Conservation (phyloP, 2,113 vertebrate genomes). For the Hylia prasina region DNA sequence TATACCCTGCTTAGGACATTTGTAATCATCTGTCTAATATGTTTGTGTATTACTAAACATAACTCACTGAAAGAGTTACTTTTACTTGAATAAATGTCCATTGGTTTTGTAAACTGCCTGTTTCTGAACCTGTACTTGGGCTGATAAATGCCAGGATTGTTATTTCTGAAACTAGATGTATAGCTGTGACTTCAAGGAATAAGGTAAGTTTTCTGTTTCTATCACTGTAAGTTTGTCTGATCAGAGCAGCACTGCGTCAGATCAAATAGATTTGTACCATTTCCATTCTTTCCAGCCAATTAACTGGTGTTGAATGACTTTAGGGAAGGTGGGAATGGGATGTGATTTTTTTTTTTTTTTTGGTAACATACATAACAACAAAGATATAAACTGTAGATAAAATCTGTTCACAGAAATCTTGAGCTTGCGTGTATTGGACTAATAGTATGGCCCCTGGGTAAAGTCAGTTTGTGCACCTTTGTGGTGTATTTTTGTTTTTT, state of each 20-base stretch:
- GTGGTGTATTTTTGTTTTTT: neutral
- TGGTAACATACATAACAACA: neutral
- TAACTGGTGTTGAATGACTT: neutral
- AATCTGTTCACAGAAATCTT: neutral
- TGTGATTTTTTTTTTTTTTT: neutral
- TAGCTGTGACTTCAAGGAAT: neutral
- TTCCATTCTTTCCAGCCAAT: neutral
- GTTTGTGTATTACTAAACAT: slow-evolving; percentile 44
- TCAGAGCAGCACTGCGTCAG: neutral
- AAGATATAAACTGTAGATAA: too few species aligned
- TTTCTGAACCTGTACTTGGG: neutral
- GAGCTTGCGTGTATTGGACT: neutral
- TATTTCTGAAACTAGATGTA: neutral
- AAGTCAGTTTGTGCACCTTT: neutral
- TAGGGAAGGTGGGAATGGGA: neutral
- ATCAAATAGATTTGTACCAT: neutral
- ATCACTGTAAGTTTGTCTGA: neutral
- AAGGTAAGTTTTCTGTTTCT: neutral
- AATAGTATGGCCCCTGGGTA: neutral
- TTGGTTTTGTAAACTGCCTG: slow-evolving; percentile 41
- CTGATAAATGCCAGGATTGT: neutral
- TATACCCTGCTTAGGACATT: slow-evolving; percentile 49
- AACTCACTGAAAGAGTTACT: slow-evolving; percentile 52
- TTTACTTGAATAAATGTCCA: slow-evolving; percentile 57
- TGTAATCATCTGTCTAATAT: slow-evolving; percentile 59